A percentile compares a stretch with the other conserved stretches of the same genome.
These are phyloP conservation scores for Patella pellucida DNA, from an alignment of 2,888 invertebrate species.

Conservation along the genomic window DNA sequence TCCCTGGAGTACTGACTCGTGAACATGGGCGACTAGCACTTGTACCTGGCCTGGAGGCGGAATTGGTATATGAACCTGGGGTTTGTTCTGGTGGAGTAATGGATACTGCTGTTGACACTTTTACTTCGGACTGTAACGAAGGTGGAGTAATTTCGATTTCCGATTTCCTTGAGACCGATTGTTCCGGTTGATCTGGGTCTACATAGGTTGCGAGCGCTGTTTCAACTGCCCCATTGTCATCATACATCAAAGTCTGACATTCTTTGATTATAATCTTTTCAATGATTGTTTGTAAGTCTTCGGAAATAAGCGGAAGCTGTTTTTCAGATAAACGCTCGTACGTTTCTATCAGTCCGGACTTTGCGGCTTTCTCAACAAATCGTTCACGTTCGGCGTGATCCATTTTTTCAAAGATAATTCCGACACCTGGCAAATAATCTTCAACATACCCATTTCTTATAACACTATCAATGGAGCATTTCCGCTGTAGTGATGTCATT, in stretches of 20 bases:
- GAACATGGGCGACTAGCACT: slow-evolving; percentile 41
- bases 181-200: not conserved
- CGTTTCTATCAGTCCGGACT: not conserved
- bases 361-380: not conserved
- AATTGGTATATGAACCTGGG: slow-evolving; percentile 18
- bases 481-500: not conserved
- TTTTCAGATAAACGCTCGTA: not conserved
- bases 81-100: slow-evolving; percentile 16
- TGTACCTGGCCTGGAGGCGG: slow-evolving; percentile 14
- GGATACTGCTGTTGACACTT: not conserved
- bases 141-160: not conserved
- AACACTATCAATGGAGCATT: not conserved
- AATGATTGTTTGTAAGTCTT: not conserved
- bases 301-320: not conserved
- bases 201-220: not conserved
- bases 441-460: not conserved
- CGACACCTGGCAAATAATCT: not conserved
- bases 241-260: slow-evolving; percentile 1
- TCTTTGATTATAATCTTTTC: not conserved
- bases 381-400: not conserved
- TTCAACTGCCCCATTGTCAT: not conserved
- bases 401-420: not conserved
- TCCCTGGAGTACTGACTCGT: slow-evolving; percentile 43
- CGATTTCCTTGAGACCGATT: not conserved
- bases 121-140: not conserved